Evolutionary conservation across 2,113 vertebrate genomes (phyloP), one percentile per base, ranked within the genome.

Genomic region (Hippocampus barbouri): DNA sequence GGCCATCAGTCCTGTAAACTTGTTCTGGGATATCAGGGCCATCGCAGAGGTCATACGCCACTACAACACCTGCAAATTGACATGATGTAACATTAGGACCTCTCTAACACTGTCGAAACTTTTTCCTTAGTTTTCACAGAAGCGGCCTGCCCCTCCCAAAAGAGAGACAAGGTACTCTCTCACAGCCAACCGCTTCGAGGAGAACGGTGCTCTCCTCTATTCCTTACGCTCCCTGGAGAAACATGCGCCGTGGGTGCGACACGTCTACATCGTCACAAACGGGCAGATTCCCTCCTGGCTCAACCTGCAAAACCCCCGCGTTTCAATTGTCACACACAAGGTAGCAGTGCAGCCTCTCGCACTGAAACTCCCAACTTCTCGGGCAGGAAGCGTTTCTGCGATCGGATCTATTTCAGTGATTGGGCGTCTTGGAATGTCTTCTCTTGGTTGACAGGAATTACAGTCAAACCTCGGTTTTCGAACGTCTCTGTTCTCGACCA

Each of bases 201-300:
- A 98, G 82, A 99, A 99, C 0, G 97, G 98, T 74, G 97, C 98
- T 86, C 91, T 99, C 64, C 94, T 96, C 2, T 98, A 98, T 72
- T 99, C 97, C 0, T 34, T 99, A 79, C 91, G 97, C 2, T 98
- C 96, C 0, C 93, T 99, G 45, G 97, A 98, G 89, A 94, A 82
- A 78, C 95, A 98, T 30, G 30, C 3, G 30, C 30, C 30, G 3
- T 30, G 30, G 30, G 30, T 30, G 30, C 30, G 30, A 34, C 30
- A 34, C 30, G 30, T 34, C 30, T 34, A 34, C 30, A 34, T 34
- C 30, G 30, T 34, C 30, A 34, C 30, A 0, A 34, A 34, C 30
- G 30, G 30, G 30, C 30, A 34, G 30, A 34, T 34, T 34, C 30
- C 30, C 4, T 34, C 30, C 30, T 34, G 30, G 30, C 30, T 34